A percentile compares a stretch with the other conserved stretches of the same genome.
Conservation (phyloP, 2,888 invertebrate genomes). For the Chironomus tentans region DNA sequence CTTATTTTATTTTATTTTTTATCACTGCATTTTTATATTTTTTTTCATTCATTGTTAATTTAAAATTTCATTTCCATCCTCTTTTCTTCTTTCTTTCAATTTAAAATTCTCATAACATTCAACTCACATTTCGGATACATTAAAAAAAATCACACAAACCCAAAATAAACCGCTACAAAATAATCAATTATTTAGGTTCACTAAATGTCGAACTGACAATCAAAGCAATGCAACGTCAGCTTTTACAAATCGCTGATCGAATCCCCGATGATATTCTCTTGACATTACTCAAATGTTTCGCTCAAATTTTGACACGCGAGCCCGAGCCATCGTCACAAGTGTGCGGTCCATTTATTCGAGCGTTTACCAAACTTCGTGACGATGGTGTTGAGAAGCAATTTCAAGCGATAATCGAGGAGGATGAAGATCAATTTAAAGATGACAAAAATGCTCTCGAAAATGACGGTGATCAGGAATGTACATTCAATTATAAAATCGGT, state of each 20-base stretch:
- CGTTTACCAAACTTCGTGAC: conserved; percentile 17
- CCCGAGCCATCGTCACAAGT: conserved; percentile 3
- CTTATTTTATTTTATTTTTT: not conserved
- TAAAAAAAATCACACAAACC: no score
- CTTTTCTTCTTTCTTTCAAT: not conserved
- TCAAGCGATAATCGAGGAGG: not conserved
- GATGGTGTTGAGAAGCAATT: conserved; percentile 6
- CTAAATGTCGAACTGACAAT: conserved; percentile 10
- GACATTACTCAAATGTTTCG: conserved; percentile 16
- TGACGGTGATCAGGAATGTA: conserved; percentile 1
- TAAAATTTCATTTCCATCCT: not conserved
- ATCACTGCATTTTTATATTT: not conserved
- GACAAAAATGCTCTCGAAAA: not conserved
- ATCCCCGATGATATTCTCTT: conserved; percentile 19
- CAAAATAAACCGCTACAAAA: no score
- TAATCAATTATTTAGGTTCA: not conserved
- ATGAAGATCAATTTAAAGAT: conserved; percentile 4
- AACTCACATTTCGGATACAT: no score
- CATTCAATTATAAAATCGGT: conserved; percentile 19
- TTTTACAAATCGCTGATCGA: conserved; percentile 17
- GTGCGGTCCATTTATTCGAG: conserved; percentile 15
- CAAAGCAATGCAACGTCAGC: conserved; percentile 17
- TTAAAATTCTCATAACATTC: no score
- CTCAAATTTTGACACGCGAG: conserved; percentile 7
- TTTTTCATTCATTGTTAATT: no score